Evolutionary conservation across 2,797 vertebrate genomes (phyloP), one percentile per base, ranked within the genome.

Genomic region (Megaceryle alcyon): DNA sequence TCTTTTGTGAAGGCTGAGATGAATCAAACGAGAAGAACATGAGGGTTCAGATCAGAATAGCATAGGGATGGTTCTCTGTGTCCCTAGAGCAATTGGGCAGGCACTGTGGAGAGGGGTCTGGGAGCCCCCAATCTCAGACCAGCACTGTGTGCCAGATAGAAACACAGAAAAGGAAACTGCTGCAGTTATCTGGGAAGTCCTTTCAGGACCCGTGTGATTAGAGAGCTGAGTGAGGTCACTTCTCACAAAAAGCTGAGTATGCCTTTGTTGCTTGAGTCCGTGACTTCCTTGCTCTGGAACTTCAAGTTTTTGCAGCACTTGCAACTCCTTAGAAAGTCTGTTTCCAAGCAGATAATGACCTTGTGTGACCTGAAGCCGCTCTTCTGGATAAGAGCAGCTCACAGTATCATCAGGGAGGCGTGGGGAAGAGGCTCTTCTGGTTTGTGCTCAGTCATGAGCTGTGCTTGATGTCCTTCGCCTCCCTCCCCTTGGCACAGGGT

Each of bases 401-500:
- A n/a, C 21, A 33, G n/a, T 1, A 1, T 23, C 44, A 37, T 28
- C 48, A 61, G 48, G 54, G 39, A 4, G 33, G 29, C 35, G 61
- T 21, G 43, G 44, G 17, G 49, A 37, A 18, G 2, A 9, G 43
- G 51, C 8, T 1, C 28, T 26, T 53, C 9, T 28, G 17, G 37
- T 75, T 46, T 0, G 0, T 8, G 14, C 12, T 41, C 41, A 1
- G 21, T 33, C 22, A 63, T 4, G 10, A 43, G 39, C 39, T 64
- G 28, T 20, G 18, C 17, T 29, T 63, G 46, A 48, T 29, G 26
- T 31, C 29, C 20, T 56, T 20, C 9, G 51, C 29, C 12, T 28
- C 29, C 14, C 23, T 35, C 18, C 1, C 33, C 23, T 44, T 28
- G 25, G 37, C 82, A 29, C 97, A 99, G 99, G 99, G 99, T 12